These are phyloP conservation scores for Pseudococcus viburni DNA, from an alignment of 2,888 invertebrate genomes.

Conservation along the genomic window DNA sequence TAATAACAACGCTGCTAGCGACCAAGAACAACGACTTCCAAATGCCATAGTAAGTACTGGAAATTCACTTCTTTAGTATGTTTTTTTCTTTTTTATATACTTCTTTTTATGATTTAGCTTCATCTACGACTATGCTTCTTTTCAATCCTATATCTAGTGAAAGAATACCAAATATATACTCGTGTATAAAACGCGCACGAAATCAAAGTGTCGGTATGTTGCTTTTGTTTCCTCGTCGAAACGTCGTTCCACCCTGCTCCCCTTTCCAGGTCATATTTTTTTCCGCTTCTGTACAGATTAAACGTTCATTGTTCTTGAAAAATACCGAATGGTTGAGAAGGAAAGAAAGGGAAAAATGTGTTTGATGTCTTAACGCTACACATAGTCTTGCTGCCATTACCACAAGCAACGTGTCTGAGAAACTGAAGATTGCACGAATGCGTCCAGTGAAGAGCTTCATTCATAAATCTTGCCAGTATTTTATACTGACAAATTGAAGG, in stretches of 20 bases:
- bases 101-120: conserved; percentile 23
- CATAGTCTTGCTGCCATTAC: not conserved
- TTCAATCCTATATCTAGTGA: not conserved
- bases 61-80: not conserved
- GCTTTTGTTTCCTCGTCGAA: conserved; percentile 32
- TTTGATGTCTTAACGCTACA: conserved; percentile 41
- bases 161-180: not conserved
- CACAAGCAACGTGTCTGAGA: not conserved
- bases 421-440: not conserved
- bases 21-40: conserved; percentile 44
- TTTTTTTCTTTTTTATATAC: not conserved
- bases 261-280: not conserved
- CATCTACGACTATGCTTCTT: conserved; percentile 17
- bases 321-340: not conserved
- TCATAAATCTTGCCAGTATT: not conserved
- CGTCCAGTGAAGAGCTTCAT: not conserved
- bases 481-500: not conserved
- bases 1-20: conserved; percentile 34
- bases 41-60: not conserved
- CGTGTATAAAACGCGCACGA: not conserved
- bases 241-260: not conserved
- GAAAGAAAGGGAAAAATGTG: not conserved
- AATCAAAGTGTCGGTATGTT: conserved; percentile 48
- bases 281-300: conserved; percentile 34
- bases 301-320: conserved; percentile 37